These are phyloP conservation scores for Glaucidium brasilianum DNA, from an alignment of 2,113 vertebrate species.

Conservation along the genomic window DNA sequence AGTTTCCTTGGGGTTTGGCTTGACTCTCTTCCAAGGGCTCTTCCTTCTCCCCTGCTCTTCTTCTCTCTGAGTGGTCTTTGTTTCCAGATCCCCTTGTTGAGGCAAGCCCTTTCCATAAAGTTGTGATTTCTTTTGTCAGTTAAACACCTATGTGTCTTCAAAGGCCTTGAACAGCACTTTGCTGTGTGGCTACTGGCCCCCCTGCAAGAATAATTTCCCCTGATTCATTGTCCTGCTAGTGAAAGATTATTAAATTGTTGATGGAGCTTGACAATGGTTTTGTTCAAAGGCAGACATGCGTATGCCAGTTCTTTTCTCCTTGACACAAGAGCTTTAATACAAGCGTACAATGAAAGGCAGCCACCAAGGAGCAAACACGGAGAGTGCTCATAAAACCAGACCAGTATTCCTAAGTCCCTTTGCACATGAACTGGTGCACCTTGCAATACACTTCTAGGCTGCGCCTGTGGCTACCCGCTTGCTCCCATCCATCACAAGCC, in stretches of 20 bases:
- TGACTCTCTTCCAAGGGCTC: conserved; percentile 17
- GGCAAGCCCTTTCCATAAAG: neutral
- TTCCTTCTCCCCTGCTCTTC: neutral
- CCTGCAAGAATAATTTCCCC: conserved; percentile 27
- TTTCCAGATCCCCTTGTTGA: neutral
- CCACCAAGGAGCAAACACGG: neutral
- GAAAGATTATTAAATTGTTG: conserved; percentile 62
- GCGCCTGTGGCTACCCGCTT: accelerated
- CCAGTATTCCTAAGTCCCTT: neutral
- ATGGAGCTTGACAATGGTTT: conserved; percentile 49
- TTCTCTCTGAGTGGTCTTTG: neutral
- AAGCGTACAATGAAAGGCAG: conserved; percentile 5
- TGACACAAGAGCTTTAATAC: conserved; percentile 42
- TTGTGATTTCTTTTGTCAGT: conserved; percentile 25
- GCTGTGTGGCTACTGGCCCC: neutral
- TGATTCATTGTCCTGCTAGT: conserved; percentile 29
- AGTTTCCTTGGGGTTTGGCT: neutral
- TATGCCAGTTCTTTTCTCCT: conserved; percentile 41
- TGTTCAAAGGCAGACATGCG: conserved; percentile 44
- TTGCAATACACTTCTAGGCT: neutral
- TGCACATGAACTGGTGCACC: neutral
- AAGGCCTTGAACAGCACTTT: neutral
- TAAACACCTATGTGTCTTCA: conserved; percentile 34
- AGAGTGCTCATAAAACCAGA: neutral
- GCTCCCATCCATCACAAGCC: neutral